phyloP scores from a whole-genome alignment of 2,888 invertebrate species.

The Fragum sueziense region DNA sequence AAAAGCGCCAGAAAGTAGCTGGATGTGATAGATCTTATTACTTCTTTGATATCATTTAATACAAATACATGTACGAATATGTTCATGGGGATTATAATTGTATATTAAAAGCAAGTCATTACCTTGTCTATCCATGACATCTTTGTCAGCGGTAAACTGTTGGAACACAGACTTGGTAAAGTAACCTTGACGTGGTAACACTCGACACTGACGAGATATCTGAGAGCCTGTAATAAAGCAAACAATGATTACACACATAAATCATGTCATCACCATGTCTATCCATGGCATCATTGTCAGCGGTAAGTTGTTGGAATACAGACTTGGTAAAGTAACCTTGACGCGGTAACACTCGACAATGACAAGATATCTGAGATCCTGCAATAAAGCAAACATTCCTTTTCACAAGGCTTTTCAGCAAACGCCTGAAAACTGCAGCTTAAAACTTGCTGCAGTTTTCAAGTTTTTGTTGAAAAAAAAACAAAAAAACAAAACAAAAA shows the following conservation, averaged over 20 bases:
- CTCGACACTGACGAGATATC: slow-evolving; percentile 53
- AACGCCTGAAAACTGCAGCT: too few relatives aligned
- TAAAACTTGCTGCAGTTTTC: too few relatives aligned
- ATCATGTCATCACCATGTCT: slow-evolving; percentile 45
- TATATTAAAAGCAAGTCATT: not conserved
- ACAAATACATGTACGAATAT: too few relatives aligned
- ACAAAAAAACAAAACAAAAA: too few relatives aligned
- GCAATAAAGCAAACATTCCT: too few relatives aligned
- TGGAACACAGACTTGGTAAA: slow-evolving; percentile 48
- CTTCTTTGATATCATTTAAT: too few relatives aligned
- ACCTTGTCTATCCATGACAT: slow-evolving; percentile 47
- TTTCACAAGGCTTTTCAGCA: too few relatives aligned
- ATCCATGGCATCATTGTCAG: slow-evolving; percentile 37
- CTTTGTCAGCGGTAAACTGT: slow-evolving; percentile 34
- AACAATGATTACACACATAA: too few relatives aligned
- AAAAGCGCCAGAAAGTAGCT: too few relatives aligned
- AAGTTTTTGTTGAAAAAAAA: too few relatives aligned
- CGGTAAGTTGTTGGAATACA: slow-evolving; percentile 41
- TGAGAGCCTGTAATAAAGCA: slow-evolving; percentile 47
- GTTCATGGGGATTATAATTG: too few relatives aligned
- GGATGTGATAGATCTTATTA: too few relatives aligned
- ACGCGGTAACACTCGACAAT: slow-evolving; percentile 54
- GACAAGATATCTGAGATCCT: slow-evolving; percentile 56
- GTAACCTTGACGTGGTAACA: slow-evolving; percentile 49
- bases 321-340: slow-evolving; percentile 47